phyloP scores from a whole-genome alignment of 2,888 invertebrate genomes.

The Laspeyria flexula region DNA sequence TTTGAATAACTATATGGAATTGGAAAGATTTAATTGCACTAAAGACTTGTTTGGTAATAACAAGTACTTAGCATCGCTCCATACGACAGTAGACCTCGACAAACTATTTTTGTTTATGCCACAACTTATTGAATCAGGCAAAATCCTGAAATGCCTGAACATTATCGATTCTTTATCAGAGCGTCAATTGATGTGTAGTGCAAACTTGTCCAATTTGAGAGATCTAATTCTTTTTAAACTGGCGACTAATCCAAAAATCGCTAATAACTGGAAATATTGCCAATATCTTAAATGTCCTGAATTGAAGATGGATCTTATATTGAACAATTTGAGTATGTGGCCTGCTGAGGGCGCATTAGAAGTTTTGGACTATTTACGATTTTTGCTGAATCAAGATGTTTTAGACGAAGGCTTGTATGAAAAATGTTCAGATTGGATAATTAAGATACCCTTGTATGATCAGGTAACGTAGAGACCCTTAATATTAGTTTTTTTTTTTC shows the following conservation, averaged over 20 bases:
- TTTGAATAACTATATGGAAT: conserved; percentile 86
- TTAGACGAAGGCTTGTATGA: conserved; percentile 73
- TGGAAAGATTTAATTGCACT: conserved; percentile 82
- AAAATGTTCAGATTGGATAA: conserved; percentile 84
- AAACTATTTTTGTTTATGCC: conserved; percentile 83
- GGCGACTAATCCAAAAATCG: conserved; percentile 80
- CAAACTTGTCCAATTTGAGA: conserved; percentile 83
- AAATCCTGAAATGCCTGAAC: conserved; percentile 79
- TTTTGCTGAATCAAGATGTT: conserved; percentile 66
- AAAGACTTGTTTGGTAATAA: conserved; percentile 85
- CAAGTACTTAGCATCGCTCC: conserved; percentile 86
- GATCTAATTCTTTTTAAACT: conserved; percentile 87
- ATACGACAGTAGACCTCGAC: conserved; percentile 82
- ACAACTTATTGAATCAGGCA: conserved; percentile 71
- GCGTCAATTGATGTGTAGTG: conserved; percentile 77
- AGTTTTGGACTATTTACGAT: conserved; percentile 81
- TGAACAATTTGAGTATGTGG: conserved; percentile 85
- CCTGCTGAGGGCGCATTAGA: conserved; percentile 84
- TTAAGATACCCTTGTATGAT: conserved; percentile 88
- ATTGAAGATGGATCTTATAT: conserved; percentile 79
- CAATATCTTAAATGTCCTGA: conserved; percentile 81
- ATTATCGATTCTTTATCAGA: conserved; percentile 87
- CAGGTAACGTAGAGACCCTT: conserved; percentile 67
- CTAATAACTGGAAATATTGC: conserved; percentile 81
- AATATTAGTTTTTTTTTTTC: background rate